A percentile compares a stretch with the other conserved stretches of the same genome.
Evolutionary conservation across 2,888 invertebrate species (phyloP).

Genomic region (Volucella bombylans): DNA sequence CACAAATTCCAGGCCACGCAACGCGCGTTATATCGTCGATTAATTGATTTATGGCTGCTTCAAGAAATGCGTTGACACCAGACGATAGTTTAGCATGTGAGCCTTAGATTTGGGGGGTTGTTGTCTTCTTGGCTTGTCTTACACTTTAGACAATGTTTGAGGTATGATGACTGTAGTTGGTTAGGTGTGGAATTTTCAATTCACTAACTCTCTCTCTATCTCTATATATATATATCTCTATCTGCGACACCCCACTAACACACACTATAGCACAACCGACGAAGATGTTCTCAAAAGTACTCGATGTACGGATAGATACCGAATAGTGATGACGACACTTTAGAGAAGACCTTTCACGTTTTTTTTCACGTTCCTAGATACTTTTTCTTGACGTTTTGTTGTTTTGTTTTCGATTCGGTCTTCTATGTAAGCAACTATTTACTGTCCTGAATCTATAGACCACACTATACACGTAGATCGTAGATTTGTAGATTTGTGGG

Average conservation of each 20-base stretch:
- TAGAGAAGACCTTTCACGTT: slow-evolving; percentile 4
- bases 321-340: slow-evolving; percentile 39
- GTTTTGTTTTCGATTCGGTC: not conserved
- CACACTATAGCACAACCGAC: not conserved
- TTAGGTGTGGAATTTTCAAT: slow-evolving; percentile 28
- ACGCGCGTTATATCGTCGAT: slow-evolving; percentile 16
- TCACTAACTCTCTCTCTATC: slow-evolving; percentile 13
- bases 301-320: no score
- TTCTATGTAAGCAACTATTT: no score
- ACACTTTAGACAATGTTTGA: slow-evolving; percentile 41
- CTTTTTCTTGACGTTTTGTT: slow-evolving; percentile 12
- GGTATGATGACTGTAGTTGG: not conserved
- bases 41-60: slow-evolving; percentile 92
- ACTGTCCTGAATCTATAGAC: not conserved
- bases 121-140: slow-evolving; percentile 11
- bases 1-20: slow-evolving; percentile 16
- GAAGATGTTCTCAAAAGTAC: no score
- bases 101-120: slow-evolving; percentile 50
- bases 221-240: no score
- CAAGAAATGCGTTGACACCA: slow-evolving; percentile 95
- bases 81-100: slow-evolving; percentile 94
- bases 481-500: no score
- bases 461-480: not conserved
- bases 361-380: slow-evolving; percentile 7
- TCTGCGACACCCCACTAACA: slow-evolving; percentile 8